Percentiles rank a stretch among this genome's conserved stretches.
Evolutionary conservation across 2,113 vertebrate genomes (phyloP).

Genomic region (Gavia stellata): DNA sequence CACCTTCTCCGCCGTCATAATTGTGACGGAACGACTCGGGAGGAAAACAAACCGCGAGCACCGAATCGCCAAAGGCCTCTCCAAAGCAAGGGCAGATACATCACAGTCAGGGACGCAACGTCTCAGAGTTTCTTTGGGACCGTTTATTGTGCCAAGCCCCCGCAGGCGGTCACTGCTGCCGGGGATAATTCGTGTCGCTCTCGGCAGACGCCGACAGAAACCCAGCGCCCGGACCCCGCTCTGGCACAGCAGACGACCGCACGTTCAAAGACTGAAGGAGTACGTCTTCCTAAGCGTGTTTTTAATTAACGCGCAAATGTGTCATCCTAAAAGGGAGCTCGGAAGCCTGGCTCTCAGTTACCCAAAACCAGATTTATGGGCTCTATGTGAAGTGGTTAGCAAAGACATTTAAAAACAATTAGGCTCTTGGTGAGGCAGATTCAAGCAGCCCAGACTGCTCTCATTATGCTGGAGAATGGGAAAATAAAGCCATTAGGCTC

Average conservation of each 20-base stretch:
- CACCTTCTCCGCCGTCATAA: neutral
- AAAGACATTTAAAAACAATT: conserved; percentile 73
- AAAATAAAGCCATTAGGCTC: conserved; percentile 56
- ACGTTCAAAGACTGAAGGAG: neutral
- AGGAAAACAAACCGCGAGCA: neutral
- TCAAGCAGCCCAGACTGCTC: conserved; percentile 42
- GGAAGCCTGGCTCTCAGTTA: conserved; percentile 43
- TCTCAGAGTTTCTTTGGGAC: neutral
- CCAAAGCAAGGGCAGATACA: neutral
- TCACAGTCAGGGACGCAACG: neutral
- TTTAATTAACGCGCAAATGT: conserved; percentile 67
- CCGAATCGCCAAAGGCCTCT: neutral
- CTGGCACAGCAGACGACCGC: accelerated
- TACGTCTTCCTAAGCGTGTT: conserved; percentile 24
- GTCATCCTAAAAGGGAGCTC: conserved; percentile 7
- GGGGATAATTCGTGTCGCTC: accelerated
- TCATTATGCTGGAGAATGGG: conserved; percentile 27
- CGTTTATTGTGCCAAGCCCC: accelerated
- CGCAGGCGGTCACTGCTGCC: neutral
- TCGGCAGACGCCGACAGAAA: accelerated
- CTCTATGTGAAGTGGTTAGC: conserved; percentile 50
- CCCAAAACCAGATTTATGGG: conserved; percentile 63
- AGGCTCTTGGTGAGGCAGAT: conserved; percentile 42
- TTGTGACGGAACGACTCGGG: neutral
- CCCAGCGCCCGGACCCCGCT: neutral